Evolutionary conservation across 1,140 invertebrate species (phyloP), one percentile per base, ranked within the genome.

Genomic region (Globodera ellingtonae): DNA sequence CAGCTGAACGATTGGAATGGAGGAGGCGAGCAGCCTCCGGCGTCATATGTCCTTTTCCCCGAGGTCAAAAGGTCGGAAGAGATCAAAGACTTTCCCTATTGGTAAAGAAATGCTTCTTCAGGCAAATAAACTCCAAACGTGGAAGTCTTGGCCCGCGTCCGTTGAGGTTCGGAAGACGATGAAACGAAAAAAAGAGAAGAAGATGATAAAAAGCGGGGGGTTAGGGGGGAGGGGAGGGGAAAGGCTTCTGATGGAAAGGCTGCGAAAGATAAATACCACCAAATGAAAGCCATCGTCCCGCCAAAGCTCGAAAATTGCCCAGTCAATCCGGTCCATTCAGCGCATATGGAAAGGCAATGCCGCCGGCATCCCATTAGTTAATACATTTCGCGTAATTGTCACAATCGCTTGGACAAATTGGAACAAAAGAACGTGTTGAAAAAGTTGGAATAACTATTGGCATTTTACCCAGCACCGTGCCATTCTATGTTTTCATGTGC

Each of bases 61-160:
- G 56, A 62, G 18, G 56, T 62, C 13, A 13, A 62, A 62, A 62
- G 56, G 56, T 62, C 18, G 56, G 5, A n/a, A 10, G 18, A 15
- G 18, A 15, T 15, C 56, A 62, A 15, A 18, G 56, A 15, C 56
- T 18, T 52, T 9, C 2, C 52, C 15, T 10, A 52, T 62, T 62
- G 56, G 56, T 15, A 3, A 62, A 62, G 56, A n/a, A 62, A 62
- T 62, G 21, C 8, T 75, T 9, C 24, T 72, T n/a, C 24, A 75
- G 73, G 9, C 56, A 56, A n/a, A 56, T 46, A 15, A n/a, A 8
- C 24, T 44, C 65, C 3, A 75, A 75, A 75, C 65, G 75, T 15
- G 75, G 75, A 13, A 77, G 75, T 69, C 75, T 77, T 24, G 75
- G 75, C 46, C 75, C 75, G n/a, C 65, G 75, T 50, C 75, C 75